These are phyloP conservation scores for Oncorhynchus keta DNA, from an alignment of 2,113 vertebrate species.

Conservation along the genomic window DNA sequence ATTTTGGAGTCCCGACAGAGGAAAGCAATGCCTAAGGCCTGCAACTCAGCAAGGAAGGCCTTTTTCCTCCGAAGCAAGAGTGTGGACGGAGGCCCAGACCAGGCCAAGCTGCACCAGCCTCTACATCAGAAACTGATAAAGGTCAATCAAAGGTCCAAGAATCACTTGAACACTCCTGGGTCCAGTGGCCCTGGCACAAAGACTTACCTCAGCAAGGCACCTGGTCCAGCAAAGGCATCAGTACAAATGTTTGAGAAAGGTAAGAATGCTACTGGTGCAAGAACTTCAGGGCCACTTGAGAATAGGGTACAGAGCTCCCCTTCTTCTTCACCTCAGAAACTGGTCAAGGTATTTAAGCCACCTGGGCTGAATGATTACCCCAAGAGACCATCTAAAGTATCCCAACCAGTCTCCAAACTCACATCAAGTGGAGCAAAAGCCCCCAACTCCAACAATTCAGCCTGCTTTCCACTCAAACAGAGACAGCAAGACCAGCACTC, in stretches of 20 bases:
- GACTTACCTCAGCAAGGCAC: constrained; percentile 73
- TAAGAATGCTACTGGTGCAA: constrained; percentile 31
- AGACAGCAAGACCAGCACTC: constrained; percentile 58
- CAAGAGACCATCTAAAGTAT: constrained; percentile 59
- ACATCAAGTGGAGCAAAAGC: constrained; percentile 60
- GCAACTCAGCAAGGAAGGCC: constrained; percentile 62
- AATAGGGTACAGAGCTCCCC: constrained; percentile 68
- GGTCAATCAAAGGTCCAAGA: constrained; percentile 60
- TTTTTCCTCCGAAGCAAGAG: constrained; percentile 56
- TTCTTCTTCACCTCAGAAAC: constrained; percentile 69
- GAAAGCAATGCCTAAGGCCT: constrained; percentile 63
- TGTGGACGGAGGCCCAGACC: constrained; percentile 61
- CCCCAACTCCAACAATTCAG: constrained; percentile 49
- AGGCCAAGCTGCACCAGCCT: constrained; percentile 64
- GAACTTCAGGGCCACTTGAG: constrained; percentile 58
- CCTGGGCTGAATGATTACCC: constrained; percentile 58
- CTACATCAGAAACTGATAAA: constrained; percentile 74
- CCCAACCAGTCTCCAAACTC: constrained; percentile 52
- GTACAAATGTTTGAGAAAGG: constrained; percentile 70
- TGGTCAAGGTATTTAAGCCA: constrained; percentile 69
- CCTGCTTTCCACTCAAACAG: constrained; percentile 68
- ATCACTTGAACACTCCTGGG: constrained; percentile 53
- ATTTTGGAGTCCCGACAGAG: constrained; percentile 66
- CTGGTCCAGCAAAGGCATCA: constrained; percentile 71
- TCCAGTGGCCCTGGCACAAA: constrained; percentile 65